Evolutionary conservation across 1,140 invertebrate species (phyloP), one percentile per base, ranked within the genome.

Genomic region (Diabrotica virgifera): DNA sequence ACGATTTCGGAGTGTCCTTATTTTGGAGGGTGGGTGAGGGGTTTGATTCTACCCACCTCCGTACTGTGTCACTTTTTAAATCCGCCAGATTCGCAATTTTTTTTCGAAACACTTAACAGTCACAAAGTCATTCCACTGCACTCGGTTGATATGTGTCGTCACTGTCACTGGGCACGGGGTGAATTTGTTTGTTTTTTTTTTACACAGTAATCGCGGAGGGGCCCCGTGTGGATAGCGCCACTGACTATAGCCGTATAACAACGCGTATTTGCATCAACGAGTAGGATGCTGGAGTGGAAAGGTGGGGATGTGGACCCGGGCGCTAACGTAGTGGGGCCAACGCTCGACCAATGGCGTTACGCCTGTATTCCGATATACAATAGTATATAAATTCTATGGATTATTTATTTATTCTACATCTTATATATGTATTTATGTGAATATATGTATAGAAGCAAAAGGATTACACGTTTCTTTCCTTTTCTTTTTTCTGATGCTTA

Each of bases 381-480:
- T 79, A 78, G 72, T 79, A 77, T 75, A 79, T 79, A 79, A 78
- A 79, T 79, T 78, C 75, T 79, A 79, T 78, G 76, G 78, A 79
- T 79, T 79, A 79, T 79, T 79, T 79, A 79, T 79, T 79, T 79
- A 79, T 79, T 78, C 77, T 72, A 72, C 76, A 76, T 74, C 71
- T 78, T 78, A 77, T 77, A 72, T 78, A 78, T 78, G 75, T 76
- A 76, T 76, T 74, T 75, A 75, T 75, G 71, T 77, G 76, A 76
- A 79, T 78, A 76, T 77, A 77, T 78, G 76, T 77, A 76, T 77
- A 74, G 72, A 67, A 73, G 72, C 68, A 72, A 75, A 72, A 77
- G 76, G 76, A 77, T 75, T 75, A 74, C 58, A 37, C 64, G 40
- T 69, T 73, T 72, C 70, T 71, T 67, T 67, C 52, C 63, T 65